Evolutionary conservation across 92 coral and sea anemone genomes (phyloP), one percentile per base, ranked within the genome.

Genomic region (Actinernus sp.): DNA sequence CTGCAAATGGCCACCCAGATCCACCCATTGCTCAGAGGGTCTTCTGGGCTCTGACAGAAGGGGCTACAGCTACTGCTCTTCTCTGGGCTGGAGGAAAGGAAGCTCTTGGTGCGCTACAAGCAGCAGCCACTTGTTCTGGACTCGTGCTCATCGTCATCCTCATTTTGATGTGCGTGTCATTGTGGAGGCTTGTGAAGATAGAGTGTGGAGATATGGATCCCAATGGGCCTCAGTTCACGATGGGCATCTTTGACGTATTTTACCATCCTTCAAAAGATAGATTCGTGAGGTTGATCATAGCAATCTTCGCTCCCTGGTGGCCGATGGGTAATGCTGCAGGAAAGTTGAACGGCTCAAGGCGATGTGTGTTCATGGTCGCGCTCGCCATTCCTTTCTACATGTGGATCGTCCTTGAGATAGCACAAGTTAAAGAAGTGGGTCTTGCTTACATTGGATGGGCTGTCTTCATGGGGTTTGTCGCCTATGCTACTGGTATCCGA

Each of bases 141-240:
- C 81, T 87, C 26, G 52, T 87, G 3, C 83, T 78, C 34, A 84
- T 91, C 8, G 59, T 86, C 25, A 34, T 92, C 21, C 41, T 91
- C n/a, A 77, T 82, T 37, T 77, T 91, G 6, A 55, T 87, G 56
- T 84, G 85, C 29, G 84, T 87, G 26, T 67, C 97, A 14, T 26
- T 88, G 55, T 92, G 97, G 94, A 80, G 88, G 25, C 81, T 79
- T 10, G 19, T 92, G n/a, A 83, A 87, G 66, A 73, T 64, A 52
- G 94, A 92, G 43, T 12, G 47, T 38, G n/a, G n/a, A n/a, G n/a
- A n/a, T n/a, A n/a, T n/a, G n/a, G n/a, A n/a, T n/a, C n/a, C n/a
- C n/a, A n/a, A n/a, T n/a, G n/a, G n/a, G n/a, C n/a, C n/a, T n/a
- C n/a, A n/a, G n/a, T n/a, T n/a, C n/a, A n/a, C n/a, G 97, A 68